Evolutionary conservation across 1,140 invertebrate genomes (phyloP), one percentile per base, ranked within the genome.

Genomic region (Subanguina moxae): DNA sequence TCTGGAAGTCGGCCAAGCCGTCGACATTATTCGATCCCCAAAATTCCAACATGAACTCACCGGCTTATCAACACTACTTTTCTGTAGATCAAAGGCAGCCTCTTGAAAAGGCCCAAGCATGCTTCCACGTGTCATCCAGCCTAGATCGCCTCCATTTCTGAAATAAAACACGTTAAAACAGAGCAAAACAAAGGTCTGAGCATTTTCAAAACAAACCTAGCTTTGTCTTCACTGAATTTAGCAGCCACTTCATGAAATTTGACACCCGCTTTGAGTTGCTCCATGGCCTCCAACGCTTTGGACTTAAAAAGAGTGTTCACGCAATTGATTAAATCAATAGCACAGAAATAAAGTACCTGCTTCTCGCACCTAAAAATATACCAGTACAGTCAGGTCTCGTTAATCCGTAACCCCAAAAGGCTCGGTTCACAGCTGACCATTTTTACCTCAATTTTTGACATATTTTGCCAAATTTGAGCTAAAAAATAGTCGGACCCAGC

Each of bases 41-140:
- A 38, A 38, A 11, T 38, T 5, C 11, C 32, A 5, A n/a, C 32
- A 38, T 5, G 11, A 38, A 38, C 11, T 5, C 11, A 38, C 85
- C 43, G 96, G 94, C 82, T 88, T 93, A 67, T 87, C 88, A 17
- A 93, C 85, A 56, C 87, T 90, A 57, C 93, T 97, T 75, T 91
- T 88, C 3, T 91, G 90, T 67, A 99, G 84, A 11, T 90, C 90
- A 86, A 99, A 98, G 15, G 95, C 95, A 61, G 93, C 93, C 25
- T 98, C 95, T 86, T 98, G 94, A 85, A 98, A 98, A 5, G 93
- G 91, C n/a, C 94, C 94, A n/a, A 76, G 93, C 95, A 98, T 98
- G 58, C 86, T 93, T 15, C 96, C 95, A 74, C 94, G 86, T 8
- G 89, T 94, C 91, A 95, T 95, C 95, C 95, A 99, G 21, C 95